Evolutionary conservation across 2,888 invertebrate species (phyloP), one percentile per base, ranked within the genome.

Genomic region (Eueremaeus valkanovi): DNA sequence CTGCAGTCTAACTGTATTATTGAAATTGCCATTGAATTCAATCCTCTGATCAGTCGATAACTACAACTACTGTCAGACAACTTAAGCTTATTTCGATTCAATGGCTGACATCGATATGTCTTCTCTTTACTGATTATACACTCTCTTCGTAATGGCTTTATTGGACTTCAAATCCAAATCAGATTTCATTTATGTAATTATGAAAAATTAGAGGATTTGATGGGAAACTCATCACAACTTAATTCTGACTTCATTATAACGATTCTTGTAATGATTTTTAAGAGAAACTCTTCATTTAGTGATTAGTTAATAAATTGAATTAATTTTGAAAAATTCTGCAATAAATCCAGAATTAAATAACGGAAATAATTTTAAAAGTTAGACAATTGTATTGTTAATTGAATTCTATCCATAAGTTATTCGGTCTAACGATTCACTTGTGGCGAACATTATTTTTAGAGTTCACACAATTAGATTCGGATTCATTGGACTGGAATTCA

Each of bases 381-480:
- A 18, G 11, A 36, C 42, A 68, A 68, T 42, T 68, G 42, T n/a
- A n/a, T 42, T 42, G 13, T 21, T 68, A 68, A 68, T 68, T 68
- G 42, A 68, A 68, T 68, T 63, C 42, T 68, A 24, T 21, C 21
- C 68, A 42, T 68, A 68, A 68, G 18, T 68, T 42, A 36, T 33
- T 31, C 33, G 61, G 24, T 42, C 42, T 42, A 66, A 33, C 21
- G 40, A 68, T 40, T 63, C 18, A 63, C 31, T 63, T 33, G 63
- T 33, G 16, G 63, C 68, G 8, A 68, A 68, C 16, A 68, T 40
- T 68, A 42, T 68, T 68, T 66, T 68, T 68, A 63, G 2, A 33
- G 63, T 63, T 42, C 68, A 68, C 68, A 68, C 63, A 63, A 63
- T 63, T 63, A 63, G 63, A 31, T 63, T 21, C 31, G 61, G 61